A percentile compares a stretch with the other conserved stretches of the same genome.
Evolutionary conservation across 37 sponge, comb jelly and placozoan genomes (phyloP).

Genomic region (Aphrocallistes beatrix): DNA sequence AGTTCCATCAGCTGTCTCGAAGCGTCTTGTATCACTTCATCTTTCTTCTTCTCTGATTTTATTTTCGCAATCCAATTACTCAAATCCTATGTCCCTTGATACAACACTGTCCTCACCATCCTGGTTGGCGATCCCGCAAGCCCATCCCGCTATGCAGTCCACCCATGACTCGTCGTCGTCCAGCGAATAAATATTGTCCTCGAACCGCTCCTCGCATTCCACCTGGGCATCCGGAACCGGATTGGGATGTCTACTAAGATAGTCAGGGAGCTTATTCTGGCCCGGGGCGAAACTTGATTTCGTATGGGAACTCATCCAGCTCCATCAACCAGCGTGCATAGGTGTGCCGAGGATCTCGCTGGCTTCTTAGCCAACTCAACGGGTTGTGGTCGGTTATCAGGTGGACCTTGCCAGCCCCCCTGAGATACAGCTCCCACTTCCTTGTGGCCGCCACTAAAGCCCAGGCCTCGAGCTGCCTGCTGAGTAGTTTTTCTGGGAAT

Average conservation of each 20-base stretch:
- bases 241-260: background rate
- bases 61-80: background rate
- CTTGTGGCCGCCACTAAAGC: background rate
- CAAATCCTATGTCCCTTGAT: too few species aligned
- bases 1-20: background rate
- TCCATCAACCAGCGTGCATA: slow-evolving; percentile 19
- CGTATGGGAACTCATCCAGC: slow-evolving; percentile 3
- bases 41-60: background rate
- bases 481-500: background rate
- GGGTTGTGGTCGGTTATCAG: slow-evolving; percentile 27
- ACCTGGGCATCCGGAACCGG: background rate
- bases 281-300: background rate
- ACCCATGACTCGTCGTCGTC: too few species aligned
- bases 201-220: background rate
- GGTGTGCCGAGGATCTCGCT: slow-evolving; percentile 13
- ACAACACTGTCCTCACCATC: too few species aligned
- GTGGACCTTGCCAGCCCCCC: background rate
- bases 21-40: background rate
- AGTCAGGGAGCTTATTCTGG: background rate
- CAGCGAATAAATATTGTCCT: background rate
- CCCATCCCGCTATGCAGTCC: too few species aligned
- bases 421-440: background rate
- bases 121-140: too few species aligned
- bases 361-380: slow-evolving; percentile 8
- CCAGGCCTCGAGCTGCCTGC: background rate